Base-by-base conservation (phyloP, 2,113 vertebrate genomes). In the Picathartes gymnocephalus region DNA sequence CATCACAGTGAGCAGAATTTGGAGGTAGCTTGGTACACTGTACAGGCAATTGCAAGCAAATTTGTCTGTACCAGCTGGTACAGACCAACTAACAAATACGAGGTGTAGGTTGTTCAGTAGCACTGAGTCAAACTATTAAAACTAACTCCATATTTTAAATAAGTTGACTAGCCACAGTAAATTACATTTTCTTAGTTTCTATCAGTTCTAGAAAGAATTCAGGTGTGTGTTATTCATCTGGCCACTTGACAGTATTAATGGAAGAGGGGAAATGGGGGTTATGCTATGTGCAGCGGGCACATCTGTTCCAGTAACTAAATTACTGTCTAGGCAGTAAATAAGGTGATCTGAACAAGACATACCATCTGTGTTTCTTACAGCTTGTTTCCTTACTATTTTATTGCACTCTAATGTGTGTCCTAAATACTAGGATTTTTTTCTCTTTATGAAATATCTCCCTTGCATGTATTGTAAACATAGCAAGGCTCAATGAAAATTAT, bases 261-360 rank as follows among this genome's bases (percentile, higher is more conserved):
- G 56, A 92, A 35, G 42, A 74, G 37, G 22, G 53, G 18, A 94
- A 86, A 91, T 50, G 20, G 33, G 24, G 57, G 45, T 86, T 96
- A 74, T 51, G 53, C 47, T 88, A 11, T 69, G 56, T 93, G 90
- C 25, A 61, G 57, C 86, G 65, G 48, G 64, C 87, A 95, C 91
- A 97, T 92, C 92, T 96, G 89, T 95, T 97, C 88, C 73, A 62
- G 84, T 90, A 92, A 90, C 60, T 72, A 54, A 93, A 94, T 95
- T 94, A 76, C 79, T 72, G 27, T 40, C 60, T 61, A 53, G 0
- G 0, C 22, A 61, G 78, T 83, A 92, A 96, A 92, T 77, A 93
- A 91, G 81, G 78, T 94, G 84, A 94, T 91, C 76, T 33, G 48
- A 94, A 92, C 64, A 93, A 90, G 50, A 33, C 40, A 50, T 72